These are phyloP conservation scores for Drosophila cyrtoloma DNA, from an alignment of 2,888 invertebrate species.

Conservation along the genomic window DNA sequence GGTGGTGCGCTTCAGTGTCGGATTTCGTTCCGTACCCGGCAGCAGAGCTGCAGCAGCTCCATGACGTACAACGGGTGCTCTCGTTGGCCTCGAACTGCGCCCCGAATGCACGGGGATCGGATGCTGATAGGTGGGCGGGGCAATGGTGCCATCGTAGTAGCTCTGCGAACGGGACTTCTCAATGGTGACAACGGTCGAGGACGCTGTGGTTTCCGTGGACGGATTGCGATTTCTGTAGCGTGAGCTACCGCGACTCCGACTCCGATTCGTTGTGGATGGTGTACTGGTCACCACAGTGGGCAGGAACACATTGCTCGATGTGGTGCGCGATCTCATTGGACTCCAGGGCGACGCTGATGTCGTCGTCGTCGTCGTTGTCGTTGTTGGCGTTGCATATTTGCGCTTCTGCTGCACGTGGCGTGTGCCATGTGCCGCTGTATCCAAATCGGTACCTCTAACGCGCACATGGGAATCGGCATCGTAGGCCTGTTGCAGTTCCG, in stretches of 20 bases:
- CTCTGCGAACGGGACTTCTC: constrained; percentile 85
- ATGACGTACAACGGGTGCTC: constrained; percentile 35
- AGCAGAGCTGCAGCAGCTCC: constrained; percentile 26
- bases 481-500: constrained; percentile 83
- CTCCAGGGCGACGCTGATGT: constrained; percentile 73
- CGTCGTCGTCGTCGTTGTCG: constrained; percentile 17
- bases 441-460: constrained; percentile 44
- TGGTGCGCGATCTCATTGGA: constrained; percentile 76
- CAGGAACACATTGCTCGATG: constrained; percentile 41
- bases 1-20: constrained; percentile 75
- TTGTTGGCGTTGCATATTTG: constrained; percentile 26
- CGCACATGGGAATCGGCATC: constrained; percentile 61
- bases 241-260: constrained; percentile 45
- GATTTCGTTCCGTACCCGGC: constrained; percentile 41
- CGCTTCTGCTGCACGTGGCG: constrained; percentile 66
- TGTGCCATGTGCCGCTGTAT: constrained; percentile 73
- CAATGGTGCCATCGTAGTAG: constrained; percentile 84
- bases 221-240: constrained; percentile 49
- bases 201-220: constrained; percentile 32
- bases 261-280: constrained; percentile 10
- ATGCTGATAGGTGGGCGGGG: constrained; percentile 57
- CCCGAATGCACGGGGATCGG: constrained; percentile 19
- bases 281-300: constrained; percentile 62
- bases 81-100: constrained; percentile 51
- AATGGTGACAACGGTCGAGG: constrained; percentile 76